A percentile compares a stretch with the other conserved stretches of the same genome.
Conservation (phyloP, 2,888 invertebrate species). For the Thereva nobilitata region DNA sequence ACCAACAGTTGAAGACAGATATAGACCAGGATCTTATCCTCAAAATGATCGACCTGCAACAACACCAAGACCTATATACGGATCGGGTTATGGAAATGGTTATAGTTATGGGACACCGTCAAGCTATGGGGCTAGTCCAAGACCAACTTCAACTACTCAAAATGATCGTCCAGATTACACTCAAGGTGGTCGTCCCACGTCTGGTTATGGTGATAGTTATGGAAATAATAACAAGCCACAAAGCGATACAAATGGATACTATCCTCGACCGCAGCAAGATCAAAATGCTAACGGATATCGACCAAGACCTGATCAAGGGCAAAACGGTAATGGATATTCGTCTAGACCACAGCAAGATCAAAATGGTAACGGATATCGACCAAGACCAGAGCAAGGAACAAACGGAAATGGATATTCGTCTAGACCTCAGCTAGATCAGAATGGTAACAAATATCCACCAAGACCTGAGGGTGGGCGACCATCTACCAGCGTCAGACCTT, state of each 20-base stretch:
- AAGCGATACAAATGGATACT: background rate
- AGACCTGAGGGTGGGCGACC: background rate
- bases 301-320: no score
- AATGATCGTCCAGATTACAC: background rate
- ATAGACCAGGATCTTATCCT: conserved; percentile 46
- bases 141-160: background rate
- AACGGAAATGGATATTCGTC: background rate
- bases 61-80: conserved; percentile 52
- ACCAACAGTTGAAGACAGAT: conserved; percentile 53
- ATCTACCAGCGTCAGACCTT: conserved; percentile 19
- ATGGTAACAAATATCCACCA: conserved; percentile 8
- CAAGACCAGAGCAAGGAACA: background rate
- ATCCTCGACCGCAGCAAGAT: background rate
- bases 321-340: background rate
- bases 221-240: background rate
- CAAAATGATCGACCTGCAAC: conserved; percentile 41
- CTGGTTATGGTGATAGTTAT: background rate
- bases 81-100: conserved; percentile 56
- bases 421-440: background rate
- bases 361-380: background rate
- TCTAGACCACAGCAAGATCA: no score
- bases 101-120: conserved; percentile 54
- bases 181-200: conserved; percentile 10
- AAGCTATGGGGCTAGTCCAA: conserved; percentile 24
- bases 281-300: conserved; percentile 22